These are phyloP conservation scores for Hymenopus coronatus DNA, from an alignment of 2,888 invertebrate species.

Conservation along the genomic window DNA sequence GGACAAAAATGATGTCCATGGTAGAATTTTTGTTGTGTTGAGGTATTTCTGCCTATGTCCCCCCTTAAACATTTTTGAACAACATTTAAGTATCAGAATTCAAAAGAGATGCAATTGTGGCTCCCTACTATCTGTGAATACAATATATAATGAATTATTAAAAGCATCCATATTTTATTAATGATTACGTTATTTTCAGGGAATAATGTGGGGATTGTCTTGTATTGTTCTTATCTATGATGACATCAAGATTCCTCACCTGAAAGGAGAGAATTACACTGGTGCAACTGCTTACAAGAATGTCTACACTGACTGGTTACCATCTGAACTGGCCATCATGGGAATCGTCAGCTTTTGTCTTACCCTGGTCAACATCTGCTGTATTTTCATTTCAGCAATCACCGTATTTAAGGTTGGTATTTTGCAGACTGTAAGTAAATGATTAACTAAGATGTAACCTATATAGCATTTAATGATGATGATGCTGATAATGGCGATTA, in stretches of 20 bases:
- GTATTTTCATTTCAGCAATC: constrained; percentile 78
- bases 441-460: too few relatives aligned
- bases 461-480: too few relatives aligned
- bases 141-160: too few relatives aligned
- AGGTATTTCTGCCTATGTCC: too few relatives aligned
- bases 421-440: too few relatives aligned
- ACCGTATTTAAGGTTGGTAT: constrained; percentile 64
- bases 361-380: constrained; percentile 77
- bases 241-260: constrained; percentile 65
- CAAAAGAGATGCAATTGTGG: too few relatives aligned
- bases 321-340: constrained; percentile 72
- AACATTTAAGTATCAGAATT: too few relatives aligned
- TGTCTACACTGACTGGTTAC: constrained; percentile 67
- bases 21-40: too few relatives aligned
- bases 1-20: too few relatives aligned
- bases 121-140: too few relatives aligned
- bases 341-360: constrained; percentile 77
- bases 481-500: too few relatives aligned
- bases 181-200: constrained; percentile 48
- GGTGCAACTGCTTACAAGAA: constrained; percentile 49
- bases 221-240: constrained; percentile 70
- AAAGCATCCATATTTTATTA: background rate
- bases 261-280: constrained; percentile 62
- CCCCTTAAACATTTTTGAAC: too few relatives aligned
- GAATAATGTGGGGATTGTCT: constrained; percentile 69